phyloP scores from a whole-genome alignment of 92 coral and sea anemone species.

The Virgularia gustaviana region DNA sequence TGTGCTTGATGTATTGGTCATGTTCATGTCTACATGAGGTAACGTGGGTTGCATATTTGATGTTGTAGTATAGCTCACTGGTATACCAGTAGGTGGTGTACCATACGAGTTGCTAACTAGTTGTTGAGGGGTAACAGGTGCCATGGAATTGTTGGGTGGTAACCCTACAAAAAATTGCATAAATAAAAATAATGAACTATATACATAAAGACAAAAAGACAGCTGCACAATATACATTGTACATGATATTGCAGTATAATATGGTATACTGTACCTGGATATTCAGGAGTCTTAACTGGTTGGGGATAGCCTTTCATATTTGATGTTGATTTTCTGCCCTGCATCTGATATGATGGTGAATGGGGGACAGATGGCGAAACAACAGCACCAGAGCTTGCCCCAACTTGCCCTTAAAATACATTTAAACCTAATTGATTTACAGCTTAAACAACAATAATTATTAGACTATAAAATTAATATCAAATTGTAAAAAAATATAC shows the following conservation, averaged over 20 bases:
- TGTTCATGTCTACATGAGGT: slow-evolving; percentile 20
- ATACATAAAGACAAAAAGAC: background rate
- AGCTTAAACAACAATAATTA: background rate
- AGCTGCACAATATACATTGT: background rate
- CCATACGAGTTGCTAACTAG: slow-evolving; percentile 28
- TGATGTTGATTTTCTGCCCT: slow-evolving; percentile 60
- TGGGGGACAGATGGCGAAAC: slow-evolving; percentile 69
- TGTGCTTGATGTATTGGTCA: background rate
- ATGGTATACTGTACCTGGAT: slow-evolving; percentile 44
- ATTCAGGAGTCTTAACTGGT: slow-evolving; percentile 51
- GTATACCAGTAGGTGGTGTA: slow-evolving; percentile 5
- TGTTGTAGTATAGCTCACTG: slow-evolving; percentile 13
- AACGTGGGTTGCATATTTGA: slow-evolving; percentile 1
- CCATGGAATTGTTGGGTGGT: slow-evolving; percentile 11
- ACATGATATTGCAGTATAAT: background rate
- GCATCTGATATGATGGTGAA: slow-evolving; percentile 64
- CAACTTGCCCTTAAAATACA: slow-evolving; percentile 77
- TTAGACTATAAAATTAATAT: background rate
- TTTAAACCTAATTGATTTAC: too few species aligned
- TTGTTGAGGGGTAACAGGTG: slow-evolving; percentile 34
- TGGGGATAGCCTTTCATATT: slow-evolving; percentile 66
- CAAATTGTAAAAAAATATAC: too few species aligned
- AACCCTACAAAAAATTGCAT: background rate
- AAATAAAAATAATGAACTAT: background rate
- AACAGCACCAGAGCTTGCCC: slow-evolving; percentile 79